Percentiles rank a stretch among this genome's conserved stretches.
These are phyloP conservation scores for Heliornis fulica DNA, from an alignment of 2,113 vertebrate species.

Conservation along the genomic window DNA sequence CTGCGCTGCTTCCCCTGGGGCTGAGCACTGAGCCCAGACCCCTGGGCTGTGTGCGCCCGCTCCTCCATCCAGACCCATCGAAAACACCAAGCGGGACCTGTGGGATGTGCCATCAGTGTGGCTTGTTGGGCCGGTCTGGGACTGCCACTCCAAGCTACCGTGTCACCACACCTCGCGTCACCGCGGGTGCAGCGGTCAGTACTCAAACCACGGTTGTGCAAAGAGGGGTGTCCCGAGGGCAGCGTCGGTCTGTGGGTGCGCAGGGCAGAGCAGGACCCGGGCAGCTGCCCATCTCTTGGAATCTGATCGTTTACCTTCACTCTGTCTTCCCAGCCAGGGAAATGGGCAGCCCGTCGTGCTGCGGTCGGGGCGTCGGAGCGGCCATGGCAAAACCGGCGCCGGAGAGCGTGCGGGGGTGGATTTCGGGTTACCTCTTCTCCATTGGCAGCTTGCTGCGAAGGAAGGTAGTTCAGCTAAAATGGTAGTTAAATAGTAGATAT, in stretches of 20 bases:
- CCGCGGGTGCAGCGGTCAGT: fast-evolving
- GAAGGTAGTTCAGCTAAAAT: slow-evolving; percentile 32
- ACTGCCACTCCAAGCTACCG: fast-evolving
- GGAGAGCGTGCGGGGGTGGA: not conserved
- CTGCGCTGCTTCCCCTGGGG: not conserved
- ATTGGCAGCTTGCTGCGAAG: slow-evolving; percentile 6
- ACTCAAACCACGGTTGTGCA: not conserved
- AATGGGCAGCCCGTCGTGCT: not conserved
- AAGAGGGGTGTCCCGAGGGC: fast-evolving
- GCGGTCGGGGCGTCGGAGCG: not conserved
- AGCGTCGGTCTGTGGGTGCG: no score
- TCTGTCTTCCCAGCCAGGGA: slow-evolving; percentile 40
- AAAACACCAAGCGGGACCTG: not conserved
- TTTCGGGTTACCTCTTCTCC: slow-evolving; percentile 50
- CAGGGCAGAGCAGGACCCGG: not conserved
- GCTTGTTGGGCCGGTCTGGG: no score
- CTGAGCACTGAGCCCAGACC: no score
- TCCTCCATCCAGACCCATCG: not conserved
- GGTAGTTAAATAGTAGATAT: slow-evolving; percentile 64
- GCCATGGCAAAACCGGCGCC: not conserved
- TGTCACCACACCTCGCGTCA: fast-evolving
- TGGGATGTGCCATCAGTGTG: no score
- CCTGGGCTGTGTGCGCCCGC: fast-evolving
- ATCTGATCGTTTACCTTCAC: not conserved
- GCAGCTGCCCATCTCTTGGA: not conserved